Conservation (phyloP, 2,113 vertebrate species). For the Callipepla squamata region DNA sequence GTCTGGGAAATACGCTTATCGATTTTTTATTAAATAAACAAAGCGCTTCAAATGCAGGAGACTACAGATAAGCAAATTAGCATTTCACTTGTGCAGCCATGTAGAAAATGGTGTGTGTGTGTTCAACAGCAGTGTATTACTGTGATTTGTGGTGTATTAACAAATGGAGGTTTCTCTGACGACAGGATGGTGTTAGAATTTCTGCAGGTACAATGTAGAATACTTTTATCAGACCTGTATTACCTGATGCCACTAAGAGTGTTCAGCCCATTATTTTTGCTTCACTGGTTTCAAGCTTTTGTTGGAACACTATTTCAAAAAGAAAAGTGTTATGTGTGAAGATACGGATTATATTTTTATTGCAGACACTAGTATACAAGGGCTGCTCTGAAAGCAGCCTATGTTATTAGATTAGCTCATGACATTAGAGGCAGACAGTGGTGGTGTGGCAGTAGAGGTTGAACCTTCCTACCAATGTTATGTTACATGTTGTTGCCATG, state of each 20-base stretch:
- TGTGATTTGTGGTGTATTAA: neutral
- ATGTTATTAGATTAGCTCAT: neutral
- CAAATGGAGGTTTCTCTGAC: neutral
- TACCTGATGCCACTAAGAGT: neutral
- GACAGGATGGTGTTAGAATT: neutral
- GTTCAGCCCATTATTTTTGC: neutral
- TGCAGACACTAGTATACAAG: neutral
- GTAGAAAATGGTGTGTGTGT: neutral
- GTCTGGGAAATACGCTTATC: conserved; percentile 7
- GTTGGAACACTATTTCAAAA: neutral
- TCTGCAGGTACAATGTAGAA: neutral
- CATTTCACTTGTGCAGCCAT: neutral
- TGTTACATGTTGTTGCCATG: neutral
- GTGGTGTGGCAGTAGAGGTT: neutral
- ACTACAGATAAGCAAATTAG: neutral
- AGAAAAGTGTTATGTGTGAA: neutral
- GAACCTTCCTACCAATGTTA: neutral
- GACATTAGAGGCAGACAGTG: neutral
- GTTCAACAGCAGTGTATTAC: neutral
- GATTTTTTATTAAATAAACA: conserved; percentile 54
- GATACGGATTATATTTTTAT: neutral
- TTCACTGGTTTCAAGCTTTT: neutral
- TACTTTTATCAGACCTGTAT: neutral
- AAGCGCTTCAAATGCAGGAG: neutral
- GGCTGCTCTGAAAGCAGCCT: neutral